Base-by-base conservation (phyloP, 2,113 vertebrate species). In the Pedionomus torquatus region DNA sequence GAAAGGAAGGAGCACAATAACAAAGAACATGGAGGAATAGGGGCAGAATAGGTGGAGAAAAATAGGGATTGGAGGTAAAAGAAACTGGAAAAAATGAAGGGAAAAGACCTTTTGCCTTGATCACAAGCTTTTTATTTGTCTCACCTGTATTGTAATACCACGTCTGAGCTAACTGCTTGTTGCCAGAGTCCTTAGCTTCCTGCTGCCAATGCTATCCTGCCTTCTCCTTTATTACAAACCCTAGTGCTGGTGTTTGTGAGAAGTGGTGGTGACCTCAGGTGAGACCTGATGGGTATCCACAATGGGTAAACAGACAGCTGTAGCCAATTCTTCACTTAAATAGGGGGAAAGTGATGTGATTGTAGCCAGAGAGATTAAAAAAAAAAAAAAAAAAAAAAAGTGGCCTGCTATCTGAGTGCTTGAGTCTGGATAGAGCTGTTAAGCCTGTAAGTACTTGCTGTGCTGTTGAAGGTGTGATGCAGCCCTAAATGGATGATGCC, bases 371-470 rank as follows among this genome's bases (percentile, higher is more conserved):
- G 35, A 48, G 10, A 21, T 14, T 26, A 51, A 51, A 51, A 49
- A 48, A 48, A 48, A 51, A 26, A 51, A 51, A 25, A 49, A 51
- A 26, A 14, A 64, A 31, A 48, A 23, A 52, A 51, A 48, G 16
- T 5, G 20, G 43, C 1, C 23, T 70, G 30, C 5, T 0, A 9
- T 4, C 2, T n/a, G 26, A 17, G 31, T 41, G 23, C 1, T 1
- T 19, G 9, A 44, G 7, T 44, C 17, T 54, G 44, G 30, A 16
- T n/a, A 6, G 43, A 51, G 17, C 11, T 81, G 8, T 31, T 58
- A 54, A 4, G 11, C 13, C 8, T 82, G 44, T 52, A 60, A 79
- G 70, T 78, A 17, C 10, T 58, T 88, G 51, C 7, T 82, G 24
- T 61, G 30, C 5, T 30, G 4, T 14, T 78, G 44, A 46, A 71